Evolutionary conservation across 92 coral and sea anemone genomes (phyloP).

Genomic region (Parazoanthus swiftii): DNA sequence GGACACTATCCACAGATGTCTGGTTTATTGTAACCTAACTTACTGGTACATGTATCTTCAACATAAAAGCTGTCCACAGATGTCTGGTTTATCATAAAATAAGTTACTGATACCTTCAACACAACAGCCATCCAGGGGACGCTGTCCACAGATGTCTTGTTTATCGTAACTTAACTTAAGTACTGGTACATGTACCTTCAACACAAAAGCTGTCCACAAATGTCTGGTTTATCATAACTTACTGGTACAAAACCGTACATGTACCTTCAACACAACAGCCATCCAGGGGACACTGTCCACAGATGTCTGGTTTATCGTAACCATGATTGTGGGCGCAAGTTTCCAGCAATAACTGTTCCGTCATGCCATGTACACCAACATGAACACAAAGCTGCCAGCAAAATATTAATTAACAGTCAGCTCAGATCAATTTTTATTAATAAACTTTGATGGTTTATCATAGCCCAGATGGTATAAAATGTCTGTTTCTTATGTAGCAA

Average conservation of each 20-base stretch:
- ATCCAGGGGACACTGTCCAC: slow-evolving; percentile 54
- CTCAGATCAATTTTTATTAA: neutral
- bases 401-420: neutral
- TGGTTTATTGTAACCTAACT: slow-evolving; percentile 3
- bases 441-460: neutral
- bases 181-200: neutral
- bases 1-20: neutral
- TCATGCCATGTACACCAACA: slow-evolving; percentile 84
- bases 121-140: slow-evolving; percentile 64
- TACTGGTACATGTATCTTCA: slow-evolving; percentile 66
- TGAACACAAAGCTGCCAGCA: slow-evolving; percentile 82
- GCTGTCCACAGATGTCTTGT: slow-evolving; percentile 61
- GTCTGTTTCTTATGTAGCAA: neutral
- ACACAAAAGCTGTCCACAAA: neutral
- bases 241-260: neutral
- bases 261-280: slow-evolving; percentile 78
- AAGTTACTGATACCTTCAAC: slow-evolving; percentile 58
- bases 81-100: slow-evolving; percentile 68
- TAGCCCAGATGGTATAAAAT: neutral
- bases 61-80: slow-evolving; percentile 68
- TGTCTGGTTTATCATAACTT: slow-evolving; percentile 16
- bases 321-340: slow-evolving; percentile 83
- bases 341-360: slow-evolving; percentile 76
- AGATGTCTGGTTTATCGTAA: slow-evolving; percentile 64
- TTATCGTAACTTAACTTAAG: slow-evolving; percentile 54